Conservation (phyloP, 1,140 invertebrate genomes). For the Tetragnatha versicolor region DNA sequence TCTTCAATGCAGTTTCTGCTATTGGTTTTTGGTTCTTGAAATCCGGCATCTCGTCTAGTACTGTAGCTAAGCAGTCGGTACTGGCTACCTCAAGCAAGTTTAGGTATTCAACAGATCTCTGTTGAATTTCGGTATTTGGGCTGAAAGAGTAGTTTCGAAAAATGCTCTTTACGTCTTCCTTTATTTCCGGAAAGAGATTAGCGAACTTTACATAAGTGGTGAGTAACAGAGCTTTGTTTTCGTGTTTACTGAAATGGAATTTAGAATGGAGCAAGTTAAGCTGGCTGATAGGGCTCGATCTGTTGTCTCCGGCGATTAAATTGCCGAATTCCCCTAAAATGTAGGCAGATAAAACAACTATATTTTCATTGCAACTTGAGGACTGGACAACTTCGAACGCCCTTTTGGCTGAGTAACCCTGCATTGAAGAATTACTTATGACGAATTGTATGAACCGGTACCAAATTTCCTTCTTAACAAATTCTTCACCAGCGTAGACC, state of each 20-base stretch:
- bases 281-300: conserved; percentile 89
- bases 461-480: conserved; percentile 89
- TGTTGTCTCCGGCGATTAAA: conserved; percentile 96
- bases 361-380: conserved; percentile 98
- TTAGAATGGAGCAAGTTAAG: conserved; percentile 97
- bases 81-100: conserved; percentile 95
- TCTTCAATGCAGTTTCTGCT: conserved; percentile 23
- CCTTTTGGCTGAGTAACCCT: conserved; percentile 99
- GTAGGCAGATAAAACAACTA: conserved; percentile 99
- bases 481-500: conserved; percentile 99
- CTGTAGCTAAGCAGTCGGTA: conserved; percentile 95
- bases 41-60: conserved; percentile 99
- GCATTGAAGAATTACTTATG: conserved; percentile 98
- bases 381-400: conserved; percentile 98
- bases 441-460: conserved; percentile 99
- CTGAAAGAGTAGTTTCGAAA: conserved; percentile 94
- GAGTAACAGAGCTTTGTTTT: conserved; percentile 91
- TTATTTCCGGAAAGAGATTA: conserved; percentile 98
- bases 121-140: conserved; percentile 97
- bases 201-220: conserved; percentile 99
- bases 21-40: conserved; percentile 97
- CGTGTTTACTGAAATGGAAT: conserved; percentile 95
- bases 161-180: conserved; percentile 88
- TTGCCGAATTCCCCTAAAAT: conserved; percentile 99
- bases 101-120: conserved; percentile 97